Evolutionary conservation across 2,797 vertebrate genomes (phyloP), one percentile per base, ranked within the genome.

Genomic region (Cossypha niveicapilla): DNA sequence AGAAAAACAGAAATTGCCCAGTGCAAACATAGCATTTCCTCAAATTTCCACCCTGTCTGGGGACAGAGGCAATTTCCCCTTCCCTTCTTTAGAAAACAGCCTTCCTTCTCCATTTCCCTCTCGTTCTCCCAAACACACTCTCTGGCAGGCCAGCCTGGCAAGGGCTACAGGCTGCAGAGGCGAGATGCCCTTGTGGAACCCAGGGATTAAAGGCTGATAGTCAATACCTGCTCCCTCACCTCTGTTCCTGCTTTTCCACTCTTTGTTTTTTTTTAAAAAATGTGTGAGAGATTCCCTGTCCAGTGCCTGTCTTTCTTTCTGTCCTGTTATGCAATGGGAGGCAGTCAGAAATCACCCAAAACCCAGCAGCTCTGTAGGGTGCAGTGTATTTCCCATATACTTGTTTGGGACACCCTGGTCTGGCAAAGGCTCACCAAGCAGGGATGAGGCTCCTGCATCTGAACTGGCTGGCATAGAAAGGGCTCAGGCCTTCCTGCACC

Each of bases 281-380:
- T 0, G 1, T 5, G 7, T 65, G 17, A 54, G 32, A 1, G 15
- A 24, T 71, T 54, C 30, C 7, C 13, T 32, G 25, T 19, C 22
- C 35, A 28, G 24, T 11, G 16, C 8, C 23, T 65, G 51, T 42
- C 23, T 54, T 85, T 57, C 28, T 28, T 72, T 42, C 23, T 14
- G 54, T n/a, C 44, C 22, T 51, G 50, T 50, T 57, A 35, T 28
- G 47, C 23, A 68, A 9, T 0, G 13, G 10, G 53, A 67, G 6
- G 13, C 1, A 2, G 34, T 37, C 58, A 85, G 45, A 51, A n/a
- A 41, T 45, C 3, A 0, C 17, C 28, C 50, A 54, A 67, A 89
- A 35, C 4, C 7, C n/a, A 41, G 10, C 72, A 62, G 61, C 48
- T 47, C 42, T 0, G 0, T 2, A 15, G 45, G 19, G 11, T 2